These are phyloP conservation scores for Gobio gobio DNA, from an alignment of 2,113 vertebrate species.

Conservation along the genomic window DNA sequence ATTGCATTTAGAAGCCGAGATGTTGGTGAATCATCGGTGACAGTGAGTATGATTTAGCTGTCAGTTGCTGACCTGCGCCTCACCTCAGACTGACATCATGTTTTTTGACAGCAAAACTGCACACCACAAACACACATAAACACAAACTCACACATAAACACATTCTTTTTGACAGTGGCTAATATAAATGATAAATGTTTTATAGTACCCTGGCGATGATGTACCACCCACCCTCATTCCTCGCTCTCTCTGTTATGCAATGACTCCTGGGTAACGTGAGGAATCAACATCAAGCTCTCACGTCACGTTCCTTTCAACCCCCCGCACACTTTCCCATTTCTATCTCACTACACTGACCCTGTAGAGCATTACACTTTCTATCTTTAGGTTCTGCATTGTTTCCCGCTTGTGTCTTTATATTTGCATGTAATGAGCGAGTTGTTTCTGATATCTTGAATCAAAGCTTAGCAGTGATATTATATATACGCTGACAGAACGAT, in stretches of 20 bases:
- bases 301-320: neutral
- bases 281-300: neutral
- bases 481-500: neutral
- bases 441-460: neutral
- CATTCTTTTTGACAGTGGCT: neutral
- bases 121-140: neutral
- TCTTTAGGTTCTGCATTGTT: neutral
- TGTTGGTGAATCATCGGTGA: neutral
- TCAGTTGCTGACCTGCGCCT: neutral
- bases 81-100: constrained; percentile 8
- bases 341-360: neutral
- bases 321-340: neutral
- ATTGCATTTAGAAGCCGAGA: too few relatives aligned
- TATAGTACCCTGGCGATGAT: neutral
- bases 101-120: constrained; percentile 9
- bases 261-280: neutral
- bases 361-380: neutral
- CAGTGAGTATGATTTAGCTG: neutral
- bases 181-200: neutral
- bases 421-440: neutral
- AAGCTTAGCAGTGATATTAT: neutral
- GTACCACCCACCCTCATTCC: neutral
- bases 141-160: constrained; percentile 19
- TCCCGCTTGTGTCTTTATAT: neutral
- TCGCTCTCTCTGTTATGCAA: neutral